Conservation (phyloP, 2,113 vertebrate genomes). For the Toxotes chatareus region DNA sequence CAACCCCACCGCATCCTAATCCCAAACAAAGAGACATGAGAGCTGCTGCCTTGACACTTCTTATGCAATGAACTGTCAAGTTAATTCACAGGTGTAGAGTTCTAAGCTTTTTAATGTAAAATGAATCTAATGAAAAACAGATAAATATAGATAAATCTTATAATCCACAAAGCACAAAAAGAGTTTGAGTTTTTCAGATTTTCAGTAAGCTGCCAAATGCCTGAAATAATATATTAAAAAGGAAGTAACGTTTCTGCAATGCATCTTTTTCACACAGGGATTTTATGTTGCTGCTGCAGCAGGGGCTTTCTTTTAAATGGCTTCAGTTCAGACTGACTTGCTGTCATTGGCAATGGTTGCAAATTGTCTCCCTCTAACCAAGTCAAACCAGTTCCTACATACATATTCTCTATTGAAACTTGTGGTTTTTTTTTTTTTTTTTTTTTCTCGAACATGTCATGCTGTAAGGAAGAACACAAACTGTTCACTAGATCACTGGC, state of each 20-base stretch:
- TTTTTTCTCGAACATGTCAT: neutral
- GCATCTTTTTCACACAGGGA: slow-evolving; percentile 33
- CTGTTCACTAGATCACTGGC: slow-evolving; percentile 6
- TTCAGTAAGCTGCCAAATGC: neutral
- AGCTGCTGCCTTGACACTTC: neutral
- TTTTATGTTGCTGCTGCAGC: slow-evolving; percentile 24
- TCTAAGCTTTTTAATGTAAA: neutral
- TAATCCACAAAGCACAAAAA: neutral
- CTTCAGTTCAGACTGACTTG: slow-evolving; percentile 1
- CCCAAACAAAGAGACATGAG: neutral
- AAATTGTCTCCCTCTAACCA: slow-evolving; percentile 17
- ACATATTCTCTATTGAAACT: neutral
- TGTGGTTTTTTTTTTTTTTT: no score
- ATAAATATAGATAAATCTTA: neutral
- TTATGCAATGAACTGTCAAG: neutral
- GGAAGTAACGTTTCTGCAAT: neutral
- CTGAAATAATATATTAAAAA: neutral
- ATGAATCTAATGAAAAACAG: neutral
- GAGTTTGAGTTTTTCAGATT: neutral
- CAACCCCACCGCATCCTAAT: slow-evolving; percentile 3
- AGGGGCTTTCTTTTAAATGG: slow-evolving; percentile 20
- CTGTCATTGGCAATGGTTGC: slow-evolving; percentile 5
- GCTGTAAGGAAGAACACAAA: slow-evolving; percentile 9
- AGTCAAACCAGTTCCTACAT: slow-evolving; percentile 42
- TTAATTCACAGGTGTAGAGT: neutral